phyloP scores from a whole-genome alignment of 2,888 invertebrate species.

The Galerucella calmariensis region DNA sequence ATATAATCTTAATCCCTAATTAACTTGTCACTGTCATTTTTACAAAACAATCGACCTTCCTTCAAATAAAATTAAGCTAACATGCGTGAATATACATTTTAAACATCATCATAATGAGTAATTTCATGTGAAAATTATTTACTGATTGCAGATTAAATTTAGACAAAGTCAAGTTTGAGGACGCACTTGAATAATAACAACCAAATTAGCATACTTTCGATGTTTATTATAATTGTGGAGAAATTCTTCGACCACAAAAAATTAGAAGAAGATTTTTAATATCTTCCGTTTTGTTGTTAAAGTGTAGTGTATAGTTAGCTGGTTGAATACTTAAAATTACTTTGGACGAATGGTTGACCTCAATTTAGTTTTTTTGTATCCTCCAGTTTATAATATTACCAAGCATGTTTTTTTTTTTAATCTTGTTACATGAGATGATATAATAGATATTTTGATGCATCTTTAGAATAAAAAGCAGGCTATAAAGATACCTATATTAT shows the following conservation, averaged over 20 bases:
- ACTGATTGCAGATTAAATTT: conserved; percentile 21
- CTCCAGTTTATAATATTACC: conserved; percentile 11
- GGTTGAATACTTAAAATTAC: neutral
- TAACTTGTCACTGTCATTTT: neutral
- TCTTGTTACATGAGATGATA: conserved; percentile 16
- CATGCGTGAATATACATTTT: neutral
- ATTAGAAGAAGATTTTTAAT: conserved; percentile 21
- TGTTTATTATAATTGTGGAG: conserved; percentile 28
- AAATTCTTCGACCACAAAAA: conserved; percentile 26
- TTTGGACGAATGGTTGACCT: neutral
- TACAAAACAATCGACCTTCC: neutral
- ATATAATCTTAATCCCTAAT: too few relatives aligned
- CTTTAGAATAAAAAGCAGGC: neutral
- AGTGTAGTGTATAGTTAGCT: neutral
- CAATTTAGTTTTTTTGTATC: conserved; percentile 1
- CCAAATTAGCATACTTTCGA: conserved; percentile 44
- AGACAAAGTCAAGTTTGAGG: conserved; percentile 30
- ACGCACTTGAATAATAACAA: conserved; percentile 40
- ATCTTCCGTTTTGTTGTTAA: conserved; percentile 15
- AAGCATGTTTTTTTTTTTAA: neutral
- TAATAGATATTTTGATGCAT: neutral
- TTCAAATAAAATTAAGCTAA: neutral
- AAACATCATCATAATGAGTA: neutral
- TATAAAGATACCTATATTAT: neutral
- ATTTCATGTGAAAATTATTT: conserved; percentile 16